phyloP scores from a whole-genome alignment of 2,113 vertebrate species.

The Neodon shergylaensis region DNA sequence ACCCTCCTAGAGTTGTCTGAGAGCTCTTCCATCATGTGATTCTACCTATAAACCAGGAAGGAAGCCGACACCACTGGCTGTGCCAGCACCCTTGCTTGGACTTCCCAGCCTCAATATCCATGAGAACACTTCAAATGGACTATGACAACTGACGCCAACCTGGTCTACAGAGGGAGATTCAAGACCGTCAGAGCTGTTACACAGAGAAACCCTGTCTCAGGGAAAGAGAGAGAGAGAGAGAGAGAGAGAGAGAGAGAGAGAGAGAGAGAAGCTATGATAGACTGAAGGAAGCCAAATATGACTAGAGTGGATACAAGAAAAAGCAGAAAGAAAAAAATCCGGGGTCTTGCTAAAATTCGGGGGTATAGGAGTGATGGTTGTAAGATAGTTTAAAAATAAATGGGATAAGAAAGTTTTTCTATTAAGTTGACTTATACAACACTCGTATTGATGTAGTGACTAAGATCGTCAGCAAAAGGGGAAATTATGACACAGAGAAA shows the following conservation, averaged over 20 bases:
- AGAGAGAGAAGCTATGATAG: not conserved
- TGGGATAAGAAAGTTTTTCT: not conserved
- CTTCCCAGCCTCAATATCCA: not conserved
- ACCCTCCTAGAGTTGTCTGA: not conserved
- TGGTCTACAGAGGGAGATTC: too few relatives aligned
- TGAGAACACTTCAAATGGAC: not conserved
- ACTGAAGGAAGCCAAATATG: not conserved
- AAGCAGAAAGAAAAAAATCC: not conserved
- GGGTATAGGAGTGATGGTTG: not conserved
- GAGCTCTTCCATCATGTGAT: not conserved
- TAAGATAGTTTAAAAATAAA: slow-evolving; percentile 25
- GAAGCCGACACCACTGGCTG: not conserved
- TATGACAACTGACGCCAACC: not conserved
- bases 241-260: too few relatives aligned
- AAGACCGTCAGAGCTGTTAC: too few relatives aligned
- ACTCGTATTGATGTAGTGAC: not conserved
- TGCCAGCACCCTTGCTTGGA: not conserved
- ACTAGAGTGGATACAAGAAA: not conserved
- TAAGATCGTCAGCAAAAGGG: not conserved
- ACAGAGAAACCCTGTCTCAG: too few relatives aligned
- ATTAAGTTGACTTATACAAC: not conserved
- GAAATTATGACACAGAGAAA: not conserved
- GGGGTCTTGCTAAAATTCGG: not conserved
- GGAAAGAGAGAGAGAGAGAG: not conserved
- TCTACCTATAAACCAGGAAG: not conserved